These are phyloP conservation scores for Pararge aegeria DNA, from an alignment of 1,140 invertebrate genomes.

Conservation along the genomic window DNA sequence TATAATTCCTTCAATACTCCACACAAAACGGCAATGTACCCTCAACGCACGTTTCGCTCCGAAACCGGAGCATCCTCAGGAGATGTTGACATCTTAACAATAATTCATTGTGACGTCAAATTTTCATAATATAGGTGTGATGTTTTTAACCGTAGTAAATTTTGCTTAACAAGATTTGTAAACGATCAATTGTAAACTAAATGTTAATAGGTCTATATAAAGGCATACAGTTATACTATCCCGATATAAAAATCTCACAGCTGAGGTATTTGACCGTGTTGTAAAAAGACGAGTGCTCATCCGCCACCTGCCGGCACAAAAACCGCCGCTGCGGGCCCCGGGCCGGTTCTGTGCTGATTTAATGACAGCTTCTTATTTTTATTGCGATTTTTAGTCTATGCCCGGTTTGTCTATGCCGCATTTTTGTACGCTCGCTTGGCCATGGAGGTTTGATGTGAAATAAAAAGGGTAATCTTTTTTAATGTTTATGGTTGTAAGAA, in stretches of 20 bases:
- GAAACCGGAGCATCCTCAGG: too few species aligned
- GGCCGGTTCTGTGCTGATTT: constrained; percentile 15
- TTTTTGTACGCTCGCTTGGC: background rate
- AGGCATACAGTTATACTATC: constrained; percentile 3
- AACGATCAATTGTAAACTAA: too few species aligned
- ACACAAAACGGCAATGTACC: too few species aligned
- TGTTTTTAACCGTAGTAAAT: too few species aligned
- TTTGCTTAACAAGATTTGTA: too few species aligned
- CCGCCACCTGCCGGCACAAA: constrained; percentile 13
- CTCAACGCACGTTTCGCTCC: too few species aligned
- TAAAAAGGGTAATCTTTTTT: background rate
- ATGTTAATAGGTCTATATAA: background rate
- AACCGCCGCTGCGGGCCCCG: background rate
- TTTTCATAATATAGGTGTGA: too few species aligned
- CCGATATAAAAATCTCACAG: constrained; percentile 6
- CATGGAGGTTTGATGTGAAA: background rate
- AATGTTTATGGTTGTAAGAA: too few species aligned
- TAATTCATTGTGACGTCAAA: too few species aligned
- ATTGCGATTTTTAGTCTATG: constrained; percentile 15
- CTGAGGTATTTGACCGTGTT: constrained; percentile 8
- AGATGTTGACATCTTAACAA: too few species aligned
- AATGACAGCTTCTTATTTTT: constrained; percentile 14
- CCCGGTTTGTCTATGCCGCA: constrained; percentile 6
- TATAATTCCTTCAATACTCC: too few species aligned
- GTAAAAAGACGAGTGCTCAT: constrained; percentile 12